Evolutionary conservation across 1,140 invertebrate species (phyloP).

Genomic region (Pseudobourletiella spinata): DNA sequence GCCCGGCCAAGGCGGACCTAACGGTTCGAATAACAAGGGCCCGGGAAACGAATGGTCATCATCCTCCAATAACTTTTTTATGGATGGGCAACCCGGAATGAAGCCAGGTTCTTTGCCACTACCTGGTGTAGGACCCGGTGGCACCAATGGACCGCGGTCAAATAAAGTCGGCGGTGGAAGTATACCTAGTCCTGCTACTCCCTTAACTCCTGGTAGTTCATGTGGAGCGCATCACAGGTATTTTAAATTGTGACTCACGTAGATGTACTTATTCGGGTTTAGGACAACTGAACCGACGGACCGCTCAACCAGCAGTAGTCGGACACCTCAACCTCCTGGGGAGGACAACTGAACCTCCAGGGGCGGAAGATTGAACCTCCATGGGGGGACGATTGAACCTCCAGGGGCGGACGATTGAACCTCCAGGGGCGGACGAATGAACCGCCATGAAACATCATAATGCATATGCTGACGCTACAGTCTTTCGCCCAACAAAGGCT

Average conservation of each 20-base stretch:
- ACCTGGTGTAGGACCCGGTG: conserved; percentile 36
- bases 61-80: conserved; percentile 30
- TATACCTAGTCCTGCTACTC: conserved; percentile 37
- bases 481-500: too few relatives aligned
- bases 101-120: conserved; percentile 34
- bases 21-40: conserved; percentile 20
- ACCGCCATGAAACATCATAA: background rate
- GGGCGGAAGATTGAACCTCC: too few relatives aligned
- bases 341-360: too few relatives aligned
- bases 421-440: too few relatives aligned
- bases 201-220: conserved; percentile 33
- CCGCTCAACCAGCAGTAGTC: too few relatives aligned
- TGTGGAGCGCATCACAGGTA: conserved; percentile 34
- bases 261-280: too few relatives aligned
- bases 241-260: background rate
- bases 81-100: conserved; percentile 31
- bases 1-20: conserved; percentile 7
- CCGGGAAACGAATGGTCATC: conserved; percentile 34
- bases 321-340: too few relatives aligned
- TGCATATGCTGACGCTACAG: background rate
- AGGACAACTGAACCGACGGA: too few relatives aligned
- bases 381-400: too few relatives aligned
- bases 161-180: conserved; percentile 32
- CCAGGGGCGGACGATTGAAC: too few relatives aligned
- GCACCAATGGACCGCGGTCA: conserved; percentile 37